These are phyloP conservation scores for Acanthococcus lagerstroemiae DNA, from an alignment of 2,888 invertebrate species.

Conservation along the genomic window DNA sequence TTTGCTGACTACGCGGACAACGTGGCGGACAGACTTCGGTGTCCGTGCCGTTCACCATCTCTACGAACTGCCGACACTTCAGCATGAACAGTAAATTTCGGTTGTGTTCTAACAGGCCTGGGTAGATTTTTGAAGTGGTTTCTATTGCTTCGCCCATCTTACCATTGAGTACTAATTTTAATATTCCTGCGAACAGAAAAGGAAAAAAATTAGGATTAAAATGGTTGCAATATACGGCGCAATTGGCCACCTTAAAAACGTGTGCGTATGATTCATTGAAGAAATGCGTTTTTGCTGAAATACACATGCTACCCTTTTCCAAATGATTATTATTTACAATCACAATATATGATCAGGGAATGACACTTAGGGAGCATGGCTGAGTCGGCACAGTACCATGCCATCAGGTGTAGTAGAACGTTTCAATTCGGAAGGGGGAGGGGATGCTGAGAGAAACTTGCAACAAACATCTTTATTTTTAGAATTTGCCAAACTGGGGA, in stretches of 20 bases:
- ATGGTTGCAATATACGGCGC: neutral
- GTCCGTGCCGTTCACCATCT: slow-evolving; percentile 92
- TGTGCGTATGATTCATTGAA: neutral
- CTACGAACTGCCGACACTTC: slow-evolving; percentile 96
- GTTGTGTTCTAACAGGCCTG: slow-evolving; percentile 84
- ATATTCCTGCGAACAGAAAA: slow-evolving; percentile 59
- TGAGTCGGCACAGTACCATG: no score
- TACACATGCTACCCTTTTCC: no score
- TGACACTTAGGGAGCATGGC: no score
- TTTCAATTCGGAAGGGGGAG: no score
- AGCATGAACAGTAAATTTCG: slow-evolving; percentile 86
- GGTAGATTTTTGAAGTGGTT: slow-evolving; percentile 76
- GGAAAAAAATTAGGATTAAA: slow-evolving; percentile 24
- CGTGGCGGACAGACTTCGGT: slow-evolving; percentile 50
- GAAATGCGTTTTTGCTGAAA: no score
- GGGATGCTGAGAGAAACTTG: no score
- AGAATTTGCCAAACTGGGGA: no score
- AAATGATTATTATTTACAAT: no score
- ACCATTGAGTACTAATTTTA: slow-evolving; percentile 81
- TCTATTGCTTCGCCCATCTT: slow-evolving; percentile 94
- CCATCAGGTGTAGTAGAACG: no score
- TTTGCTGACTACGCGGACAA: slow-evolving; percentile 41
- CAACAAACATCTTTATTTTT: no score
- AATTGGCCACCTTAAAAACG: neutral
- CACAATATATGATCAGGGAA: no score